Base-by-base conservation (phyloP, 2,888 invertebrate genomes). In the Hydrotaea diabolus region DNA sequence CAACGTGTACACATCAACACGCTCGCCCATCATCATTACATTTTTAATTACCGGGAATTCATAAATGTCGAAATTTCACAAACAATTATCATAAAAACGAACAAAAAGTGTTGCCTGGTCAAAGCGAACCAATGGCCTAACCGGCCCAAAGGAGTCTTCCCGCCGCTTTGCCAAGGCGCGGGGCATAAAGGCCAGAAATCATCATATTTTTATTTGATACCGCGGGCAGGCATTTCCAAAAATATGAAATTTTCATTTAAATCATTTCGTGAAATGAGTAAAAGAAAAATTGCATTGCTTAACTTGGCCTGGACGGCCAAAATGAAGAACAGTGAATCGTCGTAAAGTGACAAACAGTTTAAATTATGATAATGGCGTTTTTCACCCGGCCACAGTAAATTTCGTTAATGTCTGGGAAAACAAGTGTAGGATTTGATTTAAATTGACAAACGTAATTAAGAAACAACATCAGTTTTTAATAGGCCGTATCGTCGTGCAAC, bases 341-440 rank as follows among this genome's bases (percentile, higher is more conserved):
- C 59, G 64, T 69, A 77, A 82, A 81, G 79, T 77, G 85, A 82
- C 81, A 85, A 82, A 85, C 57, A 80, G 64, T 69, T 82, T 90
- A 90, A 91, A 89, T 89, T 90, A 91, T 86, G 89, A 88, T 90
- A 90, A 90, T 90, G 89, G 91, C 89, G 87, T 89, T 88, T 88
- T 90, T 91, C 90, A 91, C 90, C 90, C 91, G 88, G 74, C 81
- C 86, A 85, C 87, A 88, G 88, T 91, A 90, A 90, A 90, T 89
- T 77, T 86, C 69, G 77, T 85, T 82, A 85, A 85, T 85, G 88
- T 88, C 84, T 85, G 81, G 72, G 72, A 77, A 86, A 89, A 90
- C 89, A 90, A 90, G 90, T 90, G 91, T 89, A 90, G 88, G 88
- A 89, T 89, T 88, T 91, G 90, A 90, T 91, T 90, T 90, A 90